Conservation (phyloP, 2,113 vertebrate genomes). For the Triplophysa tibetana region DNA sequence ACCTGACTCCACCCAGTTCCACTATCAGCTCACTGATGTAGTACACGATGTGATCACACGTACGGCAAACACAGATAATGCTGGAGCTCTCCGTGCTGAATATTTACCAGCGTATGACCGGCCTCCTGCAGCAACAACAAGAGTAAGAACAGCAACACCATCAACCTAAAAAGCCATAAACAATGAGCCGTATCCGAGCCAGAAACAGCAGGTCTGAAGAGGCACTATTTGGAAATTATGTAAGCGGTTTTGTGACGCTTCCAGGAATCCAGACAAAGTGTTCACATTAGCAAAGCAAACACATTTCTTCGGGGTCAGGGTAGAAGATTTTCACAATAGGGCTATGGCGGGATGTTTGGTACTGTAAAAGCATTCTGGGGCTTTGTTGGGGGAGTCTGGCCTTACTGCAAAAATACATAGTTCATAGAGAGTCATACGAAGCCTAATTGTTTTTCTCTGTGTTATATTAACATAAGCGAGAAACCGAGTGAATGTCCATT, state of each 20-base stretch:
- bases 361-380: conserved; percentile 68
- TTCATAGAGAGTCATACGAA: not conserved
- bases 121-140: conserved; percentile 29
- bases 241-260: conserved; percentile 58
- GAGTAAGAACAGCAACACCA: conserved; percentile 37
- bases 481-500: not conserved
- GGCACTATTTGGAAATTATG: conserved; percentile 64
- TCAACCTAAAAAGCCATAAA: not conserved
- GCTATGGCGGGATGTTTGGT: conserved; percentile 49
- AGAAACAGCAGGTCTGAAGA: conserved; percentile 33
- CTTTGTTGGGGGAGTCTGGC: conserved; percentile 55
- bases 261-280: conserved; percentile 71
- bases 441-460: not conserved
- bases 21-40: conserved; percentile 41
- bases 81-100: conserved; percentile 28
- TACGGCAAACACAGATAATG: conserved; percentile 36
- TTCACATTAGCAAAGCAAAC: conserved; percentile 74
- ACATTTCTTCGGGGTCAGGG: conserved; percentile 61
- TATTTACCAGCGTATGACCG: conserved; percentile 45
- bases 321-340: conserved; percentile 70
- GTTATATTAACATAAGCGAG: too few relatives aligned
- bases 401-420: not conserved
- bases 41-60: conserved; percentile 24
- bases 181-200: conserved; percentile 9
- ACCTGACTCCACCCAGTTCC: conserved; percentile 9